Evolutionary conservation across 2,888 invertebrate species (phyloP), one percentile per base, ranked within the genome.

Genomic region (Philopedon plagiatum): DNA sequence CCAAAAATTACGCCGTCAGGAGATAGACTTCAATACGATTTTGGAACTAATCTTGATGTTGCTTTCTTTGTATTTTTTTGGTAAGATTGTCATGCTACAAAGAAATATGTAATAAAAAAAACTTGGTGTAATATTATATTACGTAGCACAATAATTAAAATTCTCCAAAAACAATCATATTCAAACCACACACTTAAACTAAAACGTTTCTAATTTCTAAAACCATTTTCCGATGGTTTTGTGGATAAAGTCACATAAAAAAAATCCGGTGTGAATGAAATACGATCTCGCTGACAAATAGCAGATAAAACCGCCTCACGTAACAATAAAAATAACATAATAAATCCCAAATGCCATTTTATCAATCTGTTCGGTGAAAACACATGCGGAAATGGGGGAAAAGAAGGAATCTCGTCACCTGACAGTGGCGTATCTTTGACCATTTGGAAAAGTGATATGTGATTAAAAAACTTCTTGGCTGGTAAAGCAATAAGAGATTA

Each of bases 281-380:
- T 44, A 46, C 44, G 46, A 61, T 13, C 61, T 34, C 21, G 11
- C 34, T 51, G 63, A 63, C 49, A 63, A 51, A 63, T 51, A 63
- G 51, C 18, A 32, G 39, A 63, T 63, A 63, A 63, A 63, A 63
- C 51, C 51, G 51, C 37, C 54, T 56, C 51, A 60, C 67, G 60
- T 67, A 44, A 46, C 39, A 67, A 49, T 67, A 58, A 67, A 67
- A 63, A 63, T 63, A 63, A 67, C 67, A 49, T 58, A 60, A 67
- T 60, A 67, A 60, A 67, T 67, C 67, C 57, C 37, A 49, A 60
- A 67, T 67, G 60, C 49, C 51, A 67, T 67, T 67, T 67, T 67
- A 67, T 67, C 67, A 60, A 46, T 60, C 49, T 60, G 60, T 32
- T 57, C 44, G 44, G 46, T 58, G 62, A 32, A 46, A 62, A 62